phyloP scores from a whole-genome alignment of 2,888 invertebrate species.

The Tanytarsus gracilentus region DNA sequence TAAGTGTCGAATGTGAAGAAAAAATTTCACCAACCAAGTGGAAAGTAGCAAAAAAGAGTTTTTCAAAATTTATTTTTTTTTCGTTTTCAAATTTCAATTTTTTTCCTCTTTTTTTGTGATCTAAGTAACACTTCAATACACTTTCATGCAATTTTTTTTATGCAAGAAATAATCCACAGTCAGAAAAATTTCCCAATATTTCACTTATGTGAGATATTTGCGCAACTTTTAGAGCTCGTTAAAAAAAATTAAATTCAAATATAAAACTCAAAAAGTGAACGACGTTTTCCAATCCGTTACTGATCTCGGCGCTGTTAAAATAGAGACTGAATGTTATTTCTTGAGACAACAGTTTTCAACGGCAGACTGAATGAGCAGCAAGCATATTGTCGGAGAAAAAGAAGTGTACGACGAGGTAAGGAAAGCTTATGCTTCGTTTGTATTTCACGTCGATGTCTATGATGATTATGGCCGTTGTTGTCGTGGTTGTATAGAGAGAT shows the following conservation, averaged over 20 bases:
- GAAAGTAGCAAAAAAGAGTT: neutral
- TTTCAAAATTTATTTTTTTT: neutral
- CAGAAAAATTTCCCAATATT: constrained; percentile 14
- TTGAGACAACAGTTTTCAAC: constrained; percentile 20
- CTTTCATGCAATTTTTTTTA: neutral
- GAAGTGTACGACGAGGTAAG: neutral
- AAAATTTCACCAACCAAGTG: neutral
- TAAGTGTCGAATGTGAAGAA: neutral
- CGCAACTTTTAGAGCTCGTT: no score
- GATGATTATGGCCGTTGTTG: no score
- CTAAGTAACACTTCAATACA: neutral
- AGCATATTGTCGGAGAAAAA: neutral
- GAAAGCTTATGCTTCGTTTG: no score
- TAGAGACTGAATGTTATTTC: constrained; percentile 23
- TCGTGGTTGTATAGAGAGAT: no score
- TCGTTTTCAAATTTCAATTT: neutral
- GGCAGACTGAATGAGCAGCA: constrained; percentile 7
- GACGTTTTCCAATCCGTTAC: constrained; percentile 3
- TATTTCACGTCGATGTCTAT: no score
- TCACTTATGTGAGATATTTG: constrained; percentile 6
- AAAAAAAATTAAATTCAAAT: neutral
- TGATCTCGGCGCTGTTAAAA: constrained; percentile 24
- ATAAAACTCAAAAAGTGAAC: neutral
- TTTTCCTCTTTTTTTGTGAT: neutral
- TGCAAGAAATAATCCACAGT: neutral